Evolutionary conservation across 2,113 vertebrate species (phyloP).

Genomic region (Piliocolobus tephrosceles): DNA sequence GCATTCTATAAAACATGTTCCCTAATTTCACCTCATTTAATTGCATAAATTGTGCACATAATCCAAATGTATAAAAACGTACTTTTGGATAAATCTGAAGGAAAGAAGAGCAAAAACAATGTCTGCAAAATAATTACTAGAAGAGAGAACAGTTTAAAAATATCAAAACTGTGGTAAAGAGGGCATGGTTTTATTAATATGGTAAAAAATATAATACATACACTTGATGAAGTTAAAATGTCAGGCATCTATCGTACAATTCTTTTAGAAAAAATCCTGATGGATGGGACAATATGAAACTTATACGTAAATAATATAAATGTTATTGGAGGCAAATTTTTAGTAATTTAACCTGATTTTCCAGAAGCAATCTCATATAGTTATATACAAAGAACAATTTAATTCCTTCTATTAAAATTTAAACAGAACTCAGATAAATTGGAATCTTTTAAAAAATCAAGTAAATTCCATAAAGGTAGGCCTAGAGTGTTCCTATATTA

Average conservation of each 20-base stretch:
- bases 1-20: not conserved
- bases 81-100: not conserved
- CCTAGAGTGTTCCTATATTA: slow-evolving; percentile 11
- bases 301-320: not conserved
- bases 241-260: not conserved
- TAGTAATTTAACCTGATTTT: not conserved
- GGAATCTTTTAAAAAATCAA: slow-evolving; percentile 1
- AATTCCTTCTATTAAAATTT: not conserved
- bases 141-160: not conserved
- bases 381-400: not conserved
- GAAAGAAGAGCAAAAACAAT: not conserved
- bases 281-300: not conserved
- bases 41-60: not conserved
- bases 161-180: not conserved
- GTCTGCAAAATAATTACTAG: not conserved
- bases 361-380: not conserved
- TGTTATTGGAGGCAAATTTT: not conserved
- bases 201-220: not conserved
- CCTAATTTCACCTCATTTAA: not conserved
- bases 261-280: not conserved
- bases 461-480: slow-evolving; percentile 33
- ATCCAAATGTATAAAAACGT: not conserved
- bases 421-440: slow-evolving; percentile 47
- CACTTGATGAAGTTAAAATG: not conserved
- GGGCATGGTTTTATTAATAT: not conserved